A percentile compares a stretch with the other conserved stretches of the same genome.
Conservation (phyloP, 1,140 invertebrate species). For the Drosophila simulans region DNA sequence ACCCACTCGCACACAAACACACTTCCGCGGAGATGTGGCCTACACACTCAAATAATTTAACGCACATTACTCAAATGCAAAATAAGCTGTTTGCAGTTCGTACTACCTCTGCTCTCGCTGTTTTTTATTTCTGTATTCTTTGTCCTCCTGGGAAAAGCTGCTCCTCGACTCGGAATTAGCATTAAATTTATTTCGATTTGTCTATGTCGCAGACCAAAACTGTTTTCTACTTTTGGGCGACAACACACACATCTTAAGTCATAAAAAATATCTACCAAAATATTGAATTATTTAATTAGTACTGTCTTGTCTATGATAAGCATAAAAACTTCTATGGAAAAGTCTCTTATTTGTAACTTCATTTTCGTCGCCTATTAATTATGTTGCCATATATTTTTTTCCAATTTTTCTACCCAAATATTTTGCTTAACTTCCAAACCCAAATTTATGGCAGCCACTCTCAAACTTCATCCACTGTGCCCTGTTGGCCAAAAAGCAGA, state of each 20-base stretch:
- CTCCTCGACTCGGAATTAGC: conserved; percentile 46
- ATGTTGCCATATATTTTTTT: background rate
- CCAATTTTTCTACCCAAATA: background rate
- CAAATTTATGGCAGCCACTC: background rate
- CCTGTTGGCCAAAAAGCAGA: conserved; percentile 30
- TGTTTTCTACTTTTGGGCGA: conserved; percentile 6
- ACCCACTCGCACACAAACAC: conserved; percentile 15
- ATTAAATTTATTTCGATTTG: conserved; percentile 69
- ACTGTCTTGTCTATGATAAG: too few species aligned
- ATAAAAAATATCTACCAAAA: background rate
- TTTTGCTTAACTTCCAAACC: background rate
- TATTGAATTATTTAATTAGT: too few species aligned
- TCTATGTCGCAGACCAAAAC: conserved; percentile 27
- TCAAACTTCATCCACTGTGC: background rate
- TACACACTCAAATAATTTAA: conserved; percentile 69
- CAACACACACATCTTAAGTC: background rate
- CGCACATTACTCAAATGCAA: conserved; percentile 73
- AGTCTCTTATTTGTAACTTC: background rate
- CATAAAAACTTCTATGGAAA: too few species aligned
- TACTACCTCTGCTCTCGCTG: conserved; percentile 1
- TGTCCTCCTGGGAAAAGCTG: conserved; percentile 26
- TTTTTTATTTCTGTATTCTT: conserved; percentile 3
- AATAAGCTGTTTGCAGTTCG: conserved; percentile 59
- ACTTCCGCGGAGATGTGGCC: conserved; percentile 13
- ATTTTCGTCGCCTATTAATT: background rate